Percentiles rank a stretch among this genome's conserved stretches.
phyloP scores from a whole-genome alignment of 2,113 vertebrate species.

The Aldabrachelys gigantea region DNA sequence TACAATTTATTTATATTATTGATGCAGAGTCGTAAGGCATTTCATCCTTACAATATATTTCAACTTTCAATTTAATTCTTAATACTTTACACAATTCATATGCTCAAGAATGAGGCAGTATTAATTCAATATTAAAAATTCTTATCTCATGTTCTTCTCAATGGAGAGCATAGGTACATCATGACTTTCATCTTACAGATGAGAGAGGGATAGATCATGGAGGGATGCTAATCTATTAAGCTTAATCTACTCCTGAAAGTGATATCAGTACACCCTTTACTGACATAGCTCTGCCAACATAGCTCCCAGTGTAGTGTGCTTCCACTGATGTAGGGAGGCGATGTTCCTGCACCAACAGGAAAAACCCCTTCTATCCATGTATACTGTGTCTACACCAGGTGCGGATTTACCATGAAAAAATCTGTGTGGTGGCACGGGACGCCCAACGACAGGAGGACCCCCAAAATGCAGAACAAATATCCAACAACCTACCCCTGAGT shows the following conservation, averaged over 20 bases:
- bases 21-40: neutral
- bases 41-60: neutral
- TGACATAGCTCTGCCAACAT: neutral
- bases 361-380: neutral
- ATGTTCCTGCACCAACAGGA: neutral
- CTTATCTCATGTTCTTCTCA: neutral
- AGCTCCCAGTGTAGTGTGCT: neutral
- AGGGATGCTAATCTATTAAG: neutral
- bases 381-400: neutral
- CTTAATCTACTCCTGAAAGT: neutral
- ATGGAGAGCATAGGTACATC: neutral
- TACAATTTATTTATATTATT: neutral
- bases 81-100: neutral
- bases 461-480: too few relatives aligned
- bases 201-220: accelerated
- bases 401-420: too few relatives aligned
- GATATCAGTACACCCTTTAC: neutral
- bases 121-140: neutral
- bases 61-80: neutral
- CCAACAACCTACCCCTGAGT: too few relatives aligned
- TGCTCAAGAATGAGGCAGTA: neutral
- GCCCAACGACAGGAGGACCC: too few relatives aligned
- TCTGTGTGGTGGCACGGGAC: too few relatives aligned
- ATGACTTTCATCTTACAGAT: neutral
- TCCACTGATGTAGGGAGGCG: neutral